Evolutionary conservation across 2,888 invertebrate species (phyloP).

Genomic region (Strigamia transsilvanica): DNA sequence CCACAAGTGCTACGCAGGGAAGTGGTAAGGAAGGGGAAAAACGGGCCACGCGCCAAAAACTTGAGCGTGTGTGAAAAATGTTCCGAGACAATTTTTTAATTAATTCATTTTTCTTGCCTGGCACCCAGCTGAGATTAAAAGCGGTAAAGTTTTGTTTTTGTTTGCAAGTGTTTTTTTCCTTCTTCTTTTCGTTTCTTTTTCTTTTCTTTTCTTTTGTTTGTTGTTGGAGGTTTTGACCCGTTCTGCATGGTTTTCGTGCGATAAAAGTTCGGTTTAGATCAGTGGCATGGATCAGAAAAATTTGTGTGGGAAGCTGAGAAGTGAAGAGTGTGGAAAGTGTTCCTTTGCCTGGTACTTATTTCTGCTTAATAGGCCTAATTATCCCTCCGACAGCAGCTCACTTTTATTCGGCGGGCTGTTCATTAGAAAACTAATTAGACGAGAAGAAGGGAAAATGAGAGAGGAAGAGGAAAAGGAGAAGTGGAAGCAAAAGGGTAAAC

Average conservation of each 20-base stretch:
- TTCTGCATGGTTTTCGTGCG: not conserved
- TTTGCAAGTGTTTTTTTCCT: not conserved
- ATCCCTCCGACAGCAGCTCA: constrained; percentile 38
- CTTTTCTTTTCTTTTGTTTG: no score
- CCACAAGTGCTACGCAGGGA: not conserved
- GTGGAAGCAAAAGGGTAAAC: not conserved
- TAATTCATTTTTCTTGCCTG: constrained; percentile 28
- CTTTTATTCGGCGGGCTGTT: constrained; percentile 34
- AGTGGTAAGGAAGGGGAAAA: not conserved
- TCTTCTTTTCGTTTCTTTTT: no score
- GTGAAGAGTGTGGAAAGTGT: constrained; percentile 38
- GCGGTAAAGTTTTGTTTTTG: not conserved
- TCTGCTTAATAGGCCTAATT: constrained; percentile 34
- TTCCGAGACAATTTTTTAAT: not conserved
- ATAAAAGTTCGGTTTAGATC: not conserved
- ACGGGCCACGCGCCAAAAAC: not conserved
- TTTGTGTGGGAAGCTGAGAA: not conserved
- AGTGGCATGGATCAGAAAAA: not conserved
- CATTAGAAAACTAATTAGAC: constrained; percentile 38
- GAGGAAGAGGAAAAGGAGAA: not conserved
- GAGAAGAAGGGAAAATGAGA: not conserved
- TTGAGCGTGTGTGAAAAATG: constrained; percentile 8
- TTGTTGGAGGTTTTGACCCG: not conserved
- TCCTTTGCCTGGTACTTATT: constrained; percentile 18
- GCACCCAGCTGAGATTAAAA: not conserved